A percentile compares a stretch with the other conserved stretches of the same genome.
Conservation (phyloP, 1,140 invertebrate genomes). For the Lepidurus apus region DNA sequence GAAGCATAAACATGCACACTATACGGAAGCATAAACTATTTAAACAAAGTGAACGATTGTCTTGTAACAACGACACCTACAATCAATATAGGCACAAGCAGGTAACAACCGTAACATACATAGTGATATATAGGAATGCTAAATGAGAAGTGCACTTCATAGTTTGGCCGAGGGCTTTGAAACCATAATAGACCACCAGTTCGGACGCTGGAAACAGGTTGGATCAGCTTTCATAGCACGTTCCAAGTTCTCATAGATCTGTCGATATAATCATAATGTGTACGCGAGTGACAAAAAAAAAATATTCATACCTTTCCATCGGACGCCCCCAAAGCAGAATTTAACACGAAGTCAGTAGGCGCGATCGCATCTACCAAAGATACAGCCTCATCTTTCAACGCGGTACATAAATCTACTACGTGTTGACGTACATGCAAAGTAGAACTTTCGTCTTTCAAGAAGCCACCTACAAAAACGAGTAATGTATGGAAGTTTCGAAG, state of each 20-base stretch:
- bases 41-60: neutral
- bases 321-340: conserved; percentile 68
- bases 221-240: conserved; percentile 7
- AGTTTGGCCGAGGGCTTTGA: neutral
- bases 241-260: neutral
- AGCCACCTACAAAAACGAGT: conserved; percentile 39
- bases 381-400: conserved; percentile 66
- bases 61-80: neutral
- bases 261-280: neutral
- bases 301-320: conserved; percentile 71
- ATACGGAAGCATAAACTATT: neutral
- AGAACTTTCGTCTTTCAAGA: conserved; percentile 37
- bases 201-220: neutral
- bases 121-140: neutral
- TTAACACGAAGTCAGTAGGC: conserved; percentile 78
- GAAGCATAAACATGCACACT: too few relatives aligned
- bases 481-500: neutral
- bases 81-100: neutral
- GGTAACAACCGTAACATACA: neutral
- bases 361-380: conserved; percentile 76
- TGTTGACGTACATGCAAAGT: conserved; percentile 50
- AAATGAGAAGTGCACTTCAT: neutral
- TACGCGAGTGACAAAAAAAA: neutral
- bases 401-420: conserved; percentile 57
- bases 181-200: neutral